These are phyloP conservation scores for Albula goreensis DNA, from an alignment of 2,113 vertebrate species.

Conservation along the genomic window DNA sequence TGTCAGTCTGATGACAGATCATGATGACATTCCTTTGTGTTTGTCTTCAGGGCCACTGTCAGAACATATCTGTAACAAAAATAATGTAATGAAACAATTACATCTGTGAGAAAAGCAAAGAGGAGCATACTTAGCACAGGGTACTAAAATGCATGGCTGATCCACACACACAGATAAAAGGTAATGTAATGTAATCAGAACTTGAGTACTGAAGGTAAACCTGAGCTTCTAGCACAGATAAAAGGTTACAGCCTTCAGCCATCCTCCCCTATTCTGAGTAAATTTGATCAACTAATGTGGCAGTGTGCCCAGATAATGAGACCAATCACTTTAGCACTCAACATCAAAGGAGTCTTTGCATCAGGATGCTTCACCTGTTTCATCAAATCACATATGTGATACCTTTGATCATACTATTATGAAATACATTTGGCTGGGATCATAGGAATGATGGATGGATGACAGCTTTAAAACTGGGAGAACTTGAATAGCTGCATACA, in stretches of 20 bases:
- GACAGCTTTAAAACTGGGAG: not conserved
- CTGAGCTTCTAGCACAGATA: not conserved
- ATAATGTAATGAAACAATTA: too few relatives aligned
- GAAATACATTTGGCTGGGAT: not conserved
- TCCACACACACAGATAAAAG: not conserved
- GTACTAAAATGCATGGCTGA: not conserved
- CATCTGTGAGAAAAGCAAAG: not conserved
- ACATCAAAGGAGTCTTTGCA: not conserved
- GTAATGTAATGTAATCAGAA: not conserved
- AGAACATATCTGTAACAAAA: too few relatives aligned
- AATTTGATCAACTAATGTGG: not conserved
- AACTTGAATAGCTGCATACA: not conserved
- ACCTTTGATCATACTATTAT: not conserved
- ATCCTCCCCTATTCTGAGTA: not conserved
- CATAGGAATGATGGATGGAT: not conserved
- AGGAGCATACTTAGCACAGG: not conserved
- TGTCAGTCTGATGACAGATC: too few relatives aligned
- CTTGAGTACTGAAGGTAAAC: not conserved
- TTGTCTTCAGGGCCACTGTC: too few relatives aligned
- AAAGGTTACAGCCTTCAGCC: not conserved
- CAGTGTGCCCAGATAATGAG: not conserved
- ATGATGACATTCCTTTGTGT: too few relatives aligned
- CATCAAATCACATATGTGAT: not conserved
- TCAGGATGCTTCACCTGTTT: not conserved
- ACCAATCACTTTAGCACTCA: not conserved